These are phyloP conservation scores for Montipora sp. DNA, from an alignment of 64 coral and sea anemone genomes.

Conservation along the genomic window DNA sequence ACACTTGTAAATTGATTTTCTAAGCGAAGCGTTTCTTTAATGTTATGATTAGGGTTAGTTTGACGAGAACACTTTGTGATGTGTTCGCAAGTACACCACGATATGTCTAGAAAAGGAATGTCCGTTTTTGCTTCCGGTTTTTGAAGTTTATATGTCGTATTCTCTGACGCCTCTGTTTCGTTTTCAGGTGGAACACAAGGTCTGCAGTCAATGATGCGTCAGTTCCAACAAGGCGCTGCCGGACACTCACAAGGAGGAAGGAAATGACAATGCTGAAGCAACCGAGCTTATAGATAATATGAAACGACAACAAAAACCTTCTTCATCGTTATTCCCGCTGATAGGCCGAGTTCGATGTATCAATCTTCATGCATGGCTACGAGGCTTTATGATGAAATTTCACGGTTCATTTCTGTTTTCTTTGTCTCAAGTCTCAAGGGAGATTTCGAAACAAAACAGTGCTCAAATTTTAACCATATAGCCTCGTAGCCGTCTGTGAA, in stretches of 20 bases:
- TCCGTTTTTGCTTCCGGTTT: neutral
- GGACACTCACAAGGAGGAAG: neutral
- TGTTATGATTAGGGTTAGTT: too few species aligned
- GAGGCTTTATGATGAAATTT: too few species aligned
- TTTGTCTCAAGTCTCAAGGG: too few species aligned
- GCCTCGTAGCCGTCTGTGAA: too few species aligned
- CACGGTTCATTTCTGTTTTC: too few species aligned
- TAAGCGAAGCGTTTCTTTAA: too few species aligned
- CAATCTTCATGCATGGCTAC: too few species aligned
- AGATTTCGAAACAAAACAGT: too few species aligned
- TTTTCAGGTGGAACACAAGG: slow-evolving; percentile 89
- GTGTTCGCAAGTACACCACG: too few species aligned
- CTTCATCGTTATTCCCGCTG: neutral
- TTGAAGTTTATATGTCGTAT: neutral
- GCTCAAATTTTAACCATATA: too few species aligned
- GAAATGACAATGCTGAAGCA: neutral
- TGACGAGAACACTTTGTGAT: too few species aligned
- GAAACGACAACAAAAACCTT: neutral
- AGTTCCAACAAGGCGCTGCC: slow-evolving; percentile 80
- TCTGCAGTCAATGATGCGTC: slow-evolving; percentile 93
- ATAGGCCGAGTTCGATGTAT: neutral
- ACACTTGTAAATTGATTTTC: too few species aligned
- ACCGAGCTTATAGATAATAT: neutral
- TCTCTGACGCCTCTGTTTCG: neutral
- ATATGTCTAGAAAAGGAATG: neutral